Conservation (phyloP, 2,113 vertebrate species). For the Bos indicus region DNA sequence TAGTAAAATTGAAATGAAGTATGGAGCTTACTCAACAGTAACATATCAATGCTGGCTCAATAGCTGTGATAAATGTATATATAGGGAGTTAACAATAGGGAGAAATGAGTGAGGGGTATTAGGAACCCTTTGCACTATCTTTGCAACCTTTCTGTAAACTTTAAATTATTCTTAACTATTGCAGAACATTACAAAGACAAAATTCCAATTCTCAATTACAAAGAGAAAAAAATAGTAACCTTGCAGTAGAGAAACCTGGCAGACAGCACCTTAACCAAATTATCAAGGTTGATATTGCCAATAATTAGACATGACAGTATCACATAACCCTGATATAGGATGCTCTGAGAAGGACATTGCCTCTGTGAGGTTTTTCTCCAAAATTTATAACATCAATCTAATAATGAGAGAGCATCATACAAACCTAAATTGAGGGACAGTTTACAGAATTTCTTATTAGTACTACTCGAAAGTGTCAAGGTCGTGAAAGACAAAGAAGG, state of each 20-base stretch:
- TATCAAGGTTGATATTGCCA: neutral
- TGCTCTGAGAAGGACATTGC: neutral
- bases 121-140: neutral
- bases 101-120: neutral
- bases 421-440: neutral
- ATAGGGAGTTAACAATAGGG: neutral
- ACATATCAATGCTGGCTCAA: neutral
- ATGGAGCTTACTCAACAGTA: neutral
- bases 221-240: neutral
- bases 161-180: neutral
- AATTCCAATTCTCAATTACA: neutral
- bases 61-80: neutral
- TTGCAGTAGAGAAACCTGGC: neutral
- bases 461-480: neutral
- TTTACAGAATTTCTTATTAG: neutral
- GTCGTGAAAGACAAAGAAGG: neutral
- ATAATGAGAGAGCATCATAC: neutral
- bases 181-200: neutral
- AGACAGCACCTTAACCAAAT: neutral
- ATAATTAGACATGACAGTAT: neutral
- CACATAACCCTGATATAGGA: neutral
- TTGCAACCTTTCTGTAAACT: neutral
- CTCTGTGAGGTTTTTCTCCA: neutral
- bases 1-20: neutral
- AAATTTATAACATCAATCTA: neutral